Evolutionary conservation across 2,888 invertebrate genomes (phyloP).

Genomic region (Auanema freiburgensis): DNA sequence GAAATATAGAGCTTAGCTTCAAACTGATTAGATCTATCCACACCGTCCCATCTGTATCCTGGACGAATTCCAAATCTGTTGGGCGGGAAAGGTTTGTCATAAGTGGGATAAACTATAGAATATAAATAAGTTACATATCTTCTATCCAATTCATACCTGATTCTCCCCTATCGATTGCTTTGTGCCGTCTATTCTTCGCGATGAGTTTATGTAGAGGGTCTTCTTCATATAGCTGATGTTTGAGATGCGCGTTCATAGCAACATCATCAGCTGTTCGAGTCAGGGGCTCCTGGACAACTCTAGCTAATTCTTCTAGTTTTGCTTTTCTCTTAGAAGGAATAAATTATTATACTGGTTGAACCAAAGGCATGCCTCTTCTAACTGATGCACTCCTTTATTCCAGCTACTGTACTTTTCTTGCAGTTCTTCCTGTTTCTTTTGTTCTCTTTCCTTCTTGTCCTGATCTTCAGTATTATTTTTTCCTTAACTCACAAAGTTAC

Average conservation of each 20-base stretch:
- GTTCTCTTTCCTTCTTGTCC: conserved; percentile 55
- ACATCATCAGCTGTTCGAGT: conserved; percentile 85
- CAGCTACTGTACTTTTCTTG: conserved; percentile 57
- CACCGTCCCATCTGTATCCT: conserved; percentile 97
- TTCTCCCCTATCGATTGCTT: conserved; percentile 57
- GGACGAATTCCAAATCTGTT: conserved; percentile 90
- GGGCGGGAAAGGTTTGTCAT: conserved; percentile 78
- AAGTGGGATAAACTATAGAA: conserved; percentile 68
- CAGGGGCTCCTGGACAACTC: conserved; percentile 86
- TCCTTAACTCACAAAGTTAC: no score
- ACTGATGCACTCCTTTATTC: conserved; percentile 58
- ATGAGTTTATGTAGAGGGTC: conserved; percentile 84
- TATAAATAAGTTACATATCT: no score
- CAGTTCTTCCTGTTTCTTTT: conserved; percentile 55
- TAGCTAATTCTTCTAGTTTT: conserved; percentile 75
- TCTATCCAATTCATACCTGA: conserved; percentile 67
- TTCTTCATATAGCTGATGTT: conserved; percentile 67
- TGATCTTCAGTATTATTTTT: conserved; percentile 46
- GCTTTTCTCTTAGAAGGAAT: conserved; percentile 70
- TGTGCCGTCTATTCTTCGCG: conserved; percentile 76
- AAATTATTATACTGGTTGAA: background rate
- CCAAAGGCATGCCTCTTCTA: conserved; percentile 36
- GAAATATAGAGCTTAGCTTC: conserved; percentile 76
- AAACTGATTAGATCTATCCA: conserved; percentile 87
- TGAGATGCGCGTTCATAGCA: conserved; percentile 81